Evolutionary conservation across 2,888 invertebrate genomes (phyloP).

Genomic region (Habrosyne pyritoides): DNA sequence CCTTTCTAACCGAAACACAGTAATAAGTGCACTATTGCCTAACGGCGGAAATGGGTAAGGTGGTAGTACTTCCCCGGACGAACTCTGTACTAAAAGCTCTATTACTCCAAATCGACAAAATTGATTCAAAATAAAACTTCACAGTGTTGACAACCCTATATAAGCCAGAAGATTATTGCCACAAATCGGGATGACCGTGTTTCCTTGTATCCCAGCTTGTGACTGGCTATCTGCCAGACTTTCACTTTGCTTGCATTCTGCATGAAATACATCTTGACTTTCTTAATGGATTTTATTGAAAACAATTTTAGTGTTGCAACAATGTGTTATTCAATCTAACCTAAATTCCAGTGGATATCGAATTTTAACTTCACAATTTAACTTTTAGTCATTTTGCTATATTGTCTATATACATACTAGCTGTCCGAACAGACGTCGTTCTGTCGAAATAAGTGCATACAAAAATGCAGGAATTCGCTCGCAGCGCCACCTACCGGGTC

Average conservation of each 20-base stretch:
- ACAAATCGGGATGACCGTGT: conserved; percentile 21
- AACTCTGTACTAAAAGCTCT: no score
- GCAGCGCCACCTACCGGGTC: no score
- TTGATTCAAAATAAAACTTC: no score
- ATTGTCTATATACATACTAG: no score
- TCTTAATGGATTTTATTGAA: conserved; percentile 12
- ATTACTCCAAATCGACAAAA: no score
- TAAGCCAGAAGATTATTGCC: conserved; percentile 1
- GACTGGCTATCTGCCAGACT: conserved; percentile 29
- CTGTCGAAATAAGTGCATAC: no score
- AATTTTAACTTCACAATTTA: background rate
- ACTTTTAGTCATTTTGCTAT: background rate
- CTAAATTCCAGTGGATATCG: background rate
- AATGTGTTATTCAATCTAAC: background rate
- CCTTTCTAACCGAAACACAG: no score
- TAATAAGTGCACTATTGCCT: no score
- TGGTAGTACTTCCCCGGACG: no score
- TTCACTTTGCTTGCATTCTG: conserved; percentile 25
- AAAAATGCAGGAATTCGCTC: no score
- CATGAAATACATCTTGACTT: conserved; percentile 7
- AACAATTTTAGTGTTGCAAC: conserved; percentile 2
- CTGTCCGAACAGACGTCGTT: no score
- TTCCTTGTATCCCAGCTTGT: conserved; percentile 13
- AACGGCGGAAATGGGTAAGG: no score
- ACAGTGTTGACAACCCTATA: background rate